phyloP scores from a whole-genome alignment of 2,113 vertebrate species.

The Anarrhichthys ocellatus region DNA sequence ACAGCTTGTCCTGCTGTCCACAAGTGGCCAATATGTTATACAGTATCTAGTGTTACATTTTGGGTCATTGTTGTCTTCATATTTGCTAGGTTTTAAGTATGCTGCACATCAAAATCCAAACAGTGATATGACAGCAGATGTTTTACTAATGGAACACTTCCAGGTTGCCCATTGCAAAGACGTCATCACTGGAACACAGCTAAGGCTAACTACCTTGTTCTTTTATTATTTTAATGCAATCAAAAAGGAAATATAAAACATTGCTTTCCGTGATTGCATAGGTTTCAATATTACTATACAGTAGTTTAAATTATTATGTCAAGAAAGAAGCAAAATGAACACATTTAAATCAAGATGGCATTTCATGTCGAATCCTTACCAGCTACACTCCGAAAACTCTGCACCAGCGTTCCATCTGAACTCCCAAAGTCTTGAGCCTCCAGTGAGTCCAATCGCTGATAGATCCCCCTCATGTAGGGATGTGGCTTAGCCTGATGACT shows the following conservation, averaged over 20 bases:
- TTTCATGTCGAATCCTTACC: slow-evolving; percentile 55
- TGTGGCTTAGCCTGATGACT: slow-evolving; percentile 76
- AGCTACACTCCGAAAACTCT: slow-evolving; percentile 78
- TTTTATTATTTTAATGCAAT: neutral
- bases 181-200: neutral
- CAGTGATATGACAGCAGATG: neutral
- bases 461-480: slow-evolving; percentile 82
- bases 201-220: neutral
- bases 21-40: neutral
- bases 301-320: neutral
- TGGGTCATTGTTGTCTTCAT: neutral
- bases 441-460: slow-evolving; percentile 69
- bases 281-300: neutral
- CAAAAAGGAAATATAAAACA: neutral
- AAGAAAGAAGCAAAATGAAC: neutral
- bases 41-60: neutral
- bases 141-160: neutral
- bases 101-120: neutral
- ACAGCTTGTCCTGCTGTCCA: no score
- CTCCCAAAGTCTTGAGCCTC: slow-evolving; percentile 59
- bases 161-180: neutral
- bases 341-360: neutral
- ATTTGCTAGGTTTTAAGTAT: neutral
- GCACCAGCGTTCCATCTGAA: slow-evolving; percentile 79
- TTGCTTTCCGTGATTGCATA: no score